Base-by-base conservation (phyloP, 2,113 vertebrate genomes). In the Pycnonotus jocosus region DNA sequence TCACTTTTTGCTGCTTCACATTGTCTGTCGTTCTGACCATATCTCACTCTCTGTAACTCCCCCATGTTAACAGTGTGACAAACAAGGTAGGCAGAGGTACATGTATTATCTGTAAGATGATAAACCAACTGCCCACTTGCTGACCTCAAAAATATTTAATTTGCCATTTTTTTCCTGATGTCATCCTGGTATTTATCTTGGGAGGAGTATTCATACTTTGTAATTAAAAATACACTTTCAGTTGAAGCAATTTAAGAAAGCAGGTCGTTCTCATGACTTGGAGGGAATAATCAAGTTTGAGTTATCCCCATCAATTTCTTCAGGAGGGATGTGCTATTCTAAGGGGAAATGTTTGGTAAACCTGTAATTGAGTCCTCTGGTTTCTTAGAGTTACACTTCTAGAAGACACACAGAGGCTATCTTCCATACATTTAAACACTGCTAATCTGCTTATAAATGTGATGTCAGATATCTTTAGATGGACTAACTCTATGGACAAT, bases 101-200 rank as follows among this genome's bases (percentile, higher is more conserved):
- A 53, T 78, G 10, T 70, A 25, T 65, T 66, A 35, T 62, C 28
- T 62, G 28, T n/a, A 88, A 95, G 54, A 90, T 35, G 9, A 94
- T 61, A 92, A 91, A n/a, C 53, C 44, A 88, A 42, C 58, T 68
- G 42, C 50, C 82, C 19, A 16, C 65, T 72, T 85, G 31, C 33
- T 83, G 53, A 87, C 91, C 88, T 88, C 24, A 54, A 65, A 74
- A 58, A 83, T 72, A 47, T 80, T 77, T 78, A 61, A 66, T 84
- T 95, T 88, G 18, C 44, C 7, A 21, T 38, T 28, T 80, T 81
- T 58, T 56, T 20, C 25, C 14, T 68, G 56, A n/a, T 74, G 73
- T 56, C 31, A 47, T 94, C 38, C 54, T 68, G 85, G 33, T 91
- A 65, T 79, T 96, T 94, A 73, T 68, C 47, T 96, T 94, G 54